Evolutionary conservation across 2,797 vertebrate genomes (phyloP).

Genomic region (Dryobates pubescens): DNA sequence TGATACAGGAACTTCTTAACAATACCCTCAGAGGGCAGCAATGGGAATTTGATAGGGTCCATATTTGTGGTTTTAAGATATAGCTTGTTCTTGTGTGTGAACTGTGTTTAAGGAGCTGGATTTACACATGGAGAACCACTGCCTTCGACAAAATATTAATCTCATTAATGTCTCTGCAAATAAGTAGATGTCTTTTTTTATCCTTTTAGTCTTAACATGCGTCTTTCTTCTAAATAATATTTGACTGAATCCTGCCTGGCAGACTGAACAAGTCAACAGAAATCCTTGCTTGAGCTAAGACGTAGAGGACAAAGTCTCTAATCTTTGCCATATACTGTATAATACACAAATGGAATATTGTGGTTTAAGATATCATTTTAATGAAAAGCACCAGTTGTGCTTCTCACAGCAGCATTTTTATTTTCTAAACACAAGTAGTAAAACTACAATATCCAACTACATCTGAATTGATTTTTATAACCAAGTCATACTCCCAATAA

Average conservation of each 20-base stretch:
- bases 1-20: not conserved
- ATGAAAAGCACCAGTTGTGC: fast-evolving
- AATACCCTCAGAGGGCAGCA: not conserved
- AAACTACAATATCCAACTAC: not conserved
- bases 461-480: not conserved
- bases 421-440: not conserved
- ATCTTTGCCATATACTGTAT: not conserved
- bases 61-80: not conserved
- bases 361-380: not conserved
- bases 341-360: not conserved
- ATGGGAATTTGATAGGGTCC: not conserved
- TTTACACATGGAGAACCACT: not conserved
- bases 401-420: not conserved
- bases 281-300: not conserved
- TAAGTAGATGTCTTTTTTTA: not conserved
- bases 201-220: not conserved
- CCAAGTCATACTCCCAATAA: not conserved
- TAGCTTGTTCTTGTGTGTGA: not conserved
- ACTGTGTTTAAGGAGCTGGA: not conserved
- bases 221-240: not conserved
- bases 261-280: not conserved
- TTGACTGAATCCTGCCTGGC: not conserved
- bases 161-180: not conserved
- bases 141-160: not conserved
- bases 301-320: not conserved